Conservation (phyloP, 2,888 invertebrate species). For the Nesidiocoris tenuis region DNA sequence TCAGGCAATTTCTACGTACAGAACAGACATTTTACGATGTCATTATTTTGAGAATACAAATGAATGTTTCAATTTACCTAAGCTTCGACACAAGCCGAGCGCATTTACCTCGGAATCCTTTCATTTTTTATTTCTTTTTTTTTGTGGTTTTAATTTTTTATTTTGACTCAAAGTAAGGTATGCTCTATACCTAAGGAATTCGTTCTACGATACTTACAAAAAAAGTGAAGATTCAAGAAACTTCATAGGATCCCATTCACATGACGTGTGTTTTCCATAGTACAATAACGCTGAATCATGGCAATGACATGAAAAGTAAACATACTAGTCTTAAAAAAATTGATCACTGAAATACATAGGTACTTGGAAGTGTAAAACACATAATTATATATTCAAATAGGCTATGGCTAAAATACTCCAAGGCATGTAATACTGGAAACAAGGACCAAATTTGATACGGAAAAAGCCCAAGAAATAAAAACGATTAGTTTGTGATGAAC, state of each 20-base stretch:
- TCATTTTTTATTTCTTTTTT: no score
- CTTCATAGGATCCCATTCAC: constrained; percentile 19
- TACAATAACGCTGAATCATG: background rate
- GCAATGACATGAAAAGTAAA: background rate
- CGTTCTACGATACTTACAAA: constrained; percentile 15
- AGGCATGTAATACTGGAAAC: constrained; percentile 32
- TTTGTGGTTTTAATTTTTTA: no score
- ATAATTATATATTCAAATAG: background rate
- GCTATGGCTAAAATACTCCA: constrained; percentile 4
- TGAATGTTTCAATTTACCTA: background rate
- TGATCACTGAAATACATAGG: background rate
- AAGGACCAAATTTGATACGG: background rate
- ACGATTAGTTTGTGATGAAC: no score
- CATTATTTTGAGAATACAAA: background rate
- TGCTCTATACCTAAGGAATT: constrained; percentile 16
- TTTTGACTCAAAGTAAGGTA: background rate
- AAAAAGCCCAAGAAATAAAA: background rate
- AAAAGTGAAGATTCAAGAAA: constrained; percentile 22
- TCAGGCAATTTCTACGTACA: constrained; percentile 22
- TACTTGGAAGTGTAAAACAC: background rate
- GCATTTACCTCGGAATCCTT: background rate
- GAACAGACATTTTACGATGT: constrained; percentile 5
- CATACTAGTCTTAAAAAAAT: background rate
- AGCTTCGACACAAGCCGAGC: background rate
- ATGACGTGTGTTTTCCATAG: background rate